Conservation (phyloP, 1,140 invertebrate genomes). For the Orius insidiosus region DNA sequence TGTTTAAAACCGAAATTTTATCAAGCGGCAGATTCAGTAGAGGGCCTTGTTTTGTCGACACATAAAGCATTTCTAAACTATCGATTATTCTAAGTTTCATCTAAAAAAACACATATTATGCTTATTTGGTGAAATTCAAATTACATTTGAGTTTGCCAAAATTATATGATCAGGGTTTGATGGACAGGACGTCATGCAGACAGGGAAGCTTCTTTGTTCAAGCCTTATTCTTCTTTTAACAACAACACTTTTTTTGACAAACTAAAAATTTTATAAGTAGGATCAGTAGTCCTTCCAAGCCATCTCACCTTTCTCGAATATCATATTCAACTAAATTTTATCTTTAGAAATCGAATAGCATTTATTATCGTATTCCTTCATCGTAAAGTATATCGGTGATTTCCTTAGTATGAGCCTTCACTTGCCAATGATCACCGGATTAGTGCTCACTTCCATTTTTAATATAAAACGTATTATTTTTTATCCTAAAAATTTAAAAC, state of each 20-base stretch:
- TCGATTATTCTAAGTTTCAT: too few relatives aligned
- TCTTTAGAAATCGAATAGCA: conserved; percentile 5
- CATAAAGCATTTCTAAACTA: too few relatives aligned
- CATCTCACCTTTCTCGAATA: neutral
- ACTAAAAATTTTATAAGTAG: too few relatives aligned
- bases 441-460: too few relatives aligned
- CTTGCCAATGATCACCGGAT: neutral
- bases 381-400: conserved; percentile 4
- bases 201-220: conserved; percentile 6
- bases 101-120: too few relatives aligned
- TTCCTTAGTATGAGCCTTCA: neutral
- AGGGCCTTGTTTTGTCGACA: too few relatives aligned
- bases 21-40: too few relatives aligned
- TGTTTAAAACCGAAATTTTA: too few relatives aligned
- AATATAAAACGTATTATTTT: conserved; percentile 4
- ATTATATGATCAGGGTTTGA: conserved; percentile 1
- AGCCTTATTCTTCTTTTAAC: neutral
- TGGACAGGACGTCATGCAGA: neutral
- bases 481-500: neutral
- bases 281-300: too few relatives aligned
- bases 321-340: conserved; percentile 8
- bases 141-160: conserved; percentile 8
- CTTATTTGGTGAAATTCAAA: too few relatives aligned
- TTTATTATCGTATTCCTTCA: neutral
- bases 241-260: neutral